Conservation (phyloP, 1,140 invertebrate species). For the Physella acuta region DNA sequence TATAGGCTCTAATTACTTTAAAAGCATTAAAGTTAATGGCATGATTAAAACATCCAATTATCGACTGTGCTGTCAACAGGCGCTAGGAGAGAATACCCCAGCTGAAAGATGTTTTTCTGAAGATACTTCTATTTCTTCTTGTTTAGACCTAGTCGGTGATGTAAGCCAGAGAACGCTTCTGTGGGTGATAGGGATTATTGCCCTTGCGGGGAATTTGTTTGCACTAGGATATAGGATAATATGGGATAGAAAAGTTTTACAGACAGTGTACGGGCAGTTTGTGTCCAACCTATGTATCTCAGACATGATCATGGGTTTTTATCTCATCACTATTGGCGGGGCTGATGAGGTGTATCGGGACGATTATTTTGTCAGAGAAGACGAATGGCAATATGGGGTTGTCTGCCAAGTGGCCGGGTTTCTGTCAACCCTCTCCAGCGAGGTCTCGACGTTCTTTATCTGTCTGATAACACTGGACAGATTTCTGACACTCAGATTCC, state of each 20-base stretch:
- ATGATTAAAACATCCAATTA: conserved; percentile 26
- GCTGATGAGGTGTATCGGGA: too few species aligned
- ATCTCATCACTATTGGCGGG: conserved; percentile 43
- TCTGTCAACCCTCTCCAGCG: too few species aligned
- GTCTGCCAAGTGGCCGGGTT: conserved; percentile 38
- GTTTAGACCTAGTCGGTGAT: conserved; percentile 27
- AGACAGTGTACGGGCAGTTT: too few species aligned
- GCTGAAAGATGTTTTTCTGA: conserved; percentile 25
- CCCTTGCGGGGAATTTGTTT: conserved; percentile 33
- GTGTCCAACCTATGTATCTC: conserved; percentile 43
- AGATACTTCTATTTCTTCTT: conserved; percentile 33
- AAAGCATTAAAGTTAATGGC: background rate
- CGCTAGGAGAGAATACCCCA: background rate
- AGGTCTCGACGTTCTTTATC: too few species aligned
- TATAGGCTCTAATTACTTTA: conserved; percentile 17
- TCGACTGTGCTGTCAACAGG: conserved; percentile 30
- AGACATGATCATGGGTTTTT: conserved; percentile 50
- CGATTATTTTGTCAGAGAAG: too few species aligned
- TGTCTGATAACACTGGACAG: too few species aligned
- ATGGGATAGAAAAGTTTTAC: conserved; percentile 21
- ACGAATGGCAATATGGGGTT: conserved; percentile 36
- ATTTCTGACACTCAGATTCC: too few species aligned
- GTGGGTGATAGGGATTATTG: conserved; percentile 30
- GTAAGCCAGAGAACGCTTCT: conserved; percentile 24
- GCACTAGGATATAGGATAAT: conserved; percentile 30